A percentile compares a stretch with the other conserved stretches of the same genome.
Evolutionary conservation across 2,888 invertebrate species (phyloP).

Genomic region (Cephalotes varians): DNA sequence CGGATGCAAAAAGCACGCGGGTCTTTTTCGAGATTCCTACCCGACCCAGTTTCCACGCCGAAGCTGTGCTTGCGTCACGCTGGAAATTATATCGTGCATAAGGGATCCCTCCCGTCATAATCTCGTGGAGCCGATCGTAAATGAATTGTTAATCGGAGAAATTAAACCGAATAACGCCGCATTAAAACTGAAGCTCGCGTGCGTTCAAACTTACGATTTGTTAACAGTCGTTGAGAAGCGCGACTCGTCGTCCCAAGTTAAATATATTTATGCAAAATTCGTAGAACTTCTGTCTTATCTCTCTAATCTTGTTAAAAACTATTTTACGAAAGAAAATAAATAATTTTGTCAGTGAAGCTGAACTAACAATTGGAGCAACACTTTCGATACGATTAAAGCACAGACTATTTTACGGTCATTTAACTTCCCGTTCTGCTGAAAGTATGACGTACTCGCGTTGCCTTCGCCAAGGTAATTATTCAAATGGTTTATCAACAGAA

Average conservation of each 20-base stretch:
- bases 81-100: constrained; percentile 60
- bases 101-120: constrained; percentile 49
- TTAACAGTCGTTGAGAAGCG: background rate
- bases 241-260: background rate
- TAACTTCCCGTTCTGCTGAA: background rate
- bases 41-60: constrained; percentile 62
- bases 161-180: constrained; percentile 19
- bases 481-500: constrained; percentile 6
- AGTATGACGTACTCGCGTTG: background rate
- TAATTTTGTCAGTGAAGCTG: background rate
- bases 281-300: background rate
- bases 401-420: background rate
- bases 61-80: constrained; percentile 59
- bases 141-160: constrained; percentile 20
- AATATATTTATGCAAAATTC: constrained; percentile 1
- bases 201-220: constrained; percentile 6
- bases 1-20: constrained; percentile 24
- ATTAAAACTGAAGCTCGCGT: constrained; percentile 51
- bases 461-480: background rate
- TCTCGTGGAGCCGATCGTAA: constrained; percentile 49
- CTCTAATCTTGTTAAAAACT: background rate
- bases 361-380: background rate
- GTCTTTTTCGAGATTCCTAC: constrained; percentile 44
- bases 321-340: background rate
- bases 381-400: background rate